Base-by-base conservation (phyloP, 2,888 invertebrate genomes). In the Eristalis intricaria region DNA sequence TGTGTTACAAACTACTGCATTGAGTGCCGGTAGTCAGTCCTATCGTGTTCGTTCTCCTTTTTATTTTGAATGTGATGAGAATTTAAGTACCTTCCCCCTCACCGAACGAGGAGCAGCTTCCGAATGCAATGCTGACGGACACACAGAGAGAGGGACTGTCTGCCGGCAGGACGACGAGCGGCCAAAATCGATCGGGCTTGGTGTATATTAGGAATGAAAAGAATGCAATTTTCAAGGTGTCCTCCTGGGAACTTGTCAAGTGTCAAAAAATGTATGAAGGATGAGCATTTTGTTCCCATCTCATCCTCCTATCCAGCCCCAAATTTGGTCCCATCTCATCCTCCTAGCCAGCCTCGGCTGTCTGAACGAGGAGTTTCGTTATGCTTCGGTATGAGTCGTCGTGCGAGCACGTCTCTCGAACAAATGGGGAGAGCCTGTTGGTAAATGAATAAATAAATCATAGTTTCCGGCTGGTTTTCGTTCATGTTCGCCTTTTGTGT, bases 161-260 rank as follows among this genome's bases (percentile, higher is more conserved):
- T 2, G 43, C 15, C n/a, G 15, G 4, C n/a, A 1, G 1, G 1
- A 4, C 8, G 4, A 5, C 8, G 1, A 4, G 19, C 0, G 19
- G 22, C 71, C 64, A 68, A 83, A 76, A 82, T 87, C 75, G 75
- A 83, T 87, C 78, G 86, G 75, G 75, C 73, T 76, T 63, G 70
- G 50, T 50, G 43, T 15, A 75, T 83, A 83, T 87, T 83, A 75
- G 68, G 60, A 50, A 68, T 50, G 79, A 79, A 83, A 83, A 90
- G 91, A 92, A 91, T 91, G 91, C 92, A 92, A 91, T 91, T 92
- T 92, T 92, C 92, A 91, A 90, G 91, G 91, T 91, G 92, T 92
- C 92, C 91, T 92, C 92, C 91, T 87, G 92, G 91, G 92, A 92
- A 91, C 91, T 91, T 90, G 89, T 91, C 90, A 87, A 83, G 71